phyloP scores from a whole-genome alignment of 2,113 vertebrate genomes.

The Notarius quadriscutis region DNA sequence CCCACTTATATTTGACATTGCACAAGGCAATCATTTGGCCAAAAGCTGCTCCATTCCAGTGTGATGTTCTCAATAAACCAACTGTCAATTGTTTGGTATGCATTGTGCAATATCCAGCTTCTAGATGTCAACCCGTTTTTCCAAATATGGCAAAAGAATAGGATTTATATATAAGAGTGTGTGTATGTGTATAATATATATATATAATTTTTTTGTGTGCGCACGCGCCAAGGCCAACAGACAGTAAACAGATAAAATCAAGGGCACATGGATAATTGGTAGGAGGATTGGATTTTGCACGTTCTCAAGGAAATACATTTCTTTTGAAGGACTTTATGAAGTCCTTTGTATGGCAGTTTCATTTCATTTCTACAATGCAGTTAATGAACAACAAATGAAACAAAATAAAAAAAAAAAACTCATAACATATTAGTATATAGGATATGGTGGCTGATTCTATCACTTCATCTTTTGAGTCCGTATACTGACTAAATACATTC shows the following conservation, averaged over 20 bases:
- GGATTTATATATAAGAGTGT: background rate
- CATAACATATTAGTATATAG: background rate
- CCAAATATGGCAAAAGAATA: constrained; percentile 37
- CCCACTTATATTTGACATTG: constrained; percentile 40
- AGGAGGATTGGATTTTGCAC: background rate
- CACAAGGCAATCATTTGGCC: constrained; percentile 55
- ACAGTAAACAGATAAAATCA: background rate
- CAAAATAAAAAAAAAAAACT: background rate
- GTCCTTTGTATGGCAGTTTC: background rate
- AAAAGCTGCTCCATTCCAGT: constrained; percentile 53
- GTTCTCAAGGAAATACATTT: background rate
- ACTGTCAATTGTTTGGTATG: constrained; percentile 23
- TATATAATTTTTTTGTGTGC: background rate
- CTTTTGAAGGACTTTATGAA: background rate
- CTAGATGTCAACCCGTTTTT: constrained; percentile 36
- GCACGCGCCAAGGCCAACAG: constrained; percentile 25
- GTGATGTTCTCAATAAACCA: constrained; percentile 46
- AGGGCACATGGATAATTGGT: background rate
- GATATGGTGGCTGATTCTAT: constrained; percentile 22
- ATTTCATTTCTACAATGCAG: background rate
- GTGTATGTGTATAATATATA: background rate
- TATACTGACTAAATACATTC: background rate
- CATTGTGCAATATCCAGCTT: constrained; percentile 56
- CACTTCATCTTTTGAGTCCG: constrained; percentile 17
- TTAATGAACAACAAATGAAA: background rate